These are phyloP conservation scores for Atractosteus spatula DNA, from an alignment of 2,113 vertebrate genomes.

Conservation along the genomic window DNA sequence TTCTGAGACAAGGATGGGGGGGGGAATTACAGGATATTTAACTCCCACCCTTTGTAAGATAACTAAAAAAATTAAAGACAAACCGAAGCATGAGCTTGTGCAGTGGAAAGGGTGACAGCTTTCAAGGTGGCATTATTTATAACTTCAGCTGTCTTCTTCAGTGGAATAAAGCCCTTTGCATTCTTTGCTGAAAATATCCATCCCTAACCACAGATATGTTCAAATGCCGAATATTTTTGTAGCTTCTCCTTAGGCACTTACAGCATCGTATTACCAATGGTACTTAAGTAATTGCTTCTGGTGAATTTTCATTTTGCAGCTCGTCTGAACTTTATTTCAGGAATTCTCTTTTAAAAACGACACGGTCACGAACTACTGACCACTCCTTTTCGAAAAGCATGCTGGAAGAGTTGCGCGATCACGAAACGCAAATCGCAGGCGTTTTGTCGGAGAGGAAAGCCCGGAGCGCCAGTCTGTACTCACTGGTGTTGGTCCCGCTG, in stretches of 20 bases:
- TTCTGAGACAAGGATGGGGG: too few relatives aligned
- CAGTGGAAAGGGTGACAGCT: constrained; percentile 41
- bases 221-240: constrained; percentile 53
- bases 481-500: constrained; percentile 77
- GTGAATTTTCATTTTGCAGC: too few relatives aligned
- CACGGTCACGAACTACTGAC: too few relatives aligned
- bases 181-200: constrained; percentile 73
- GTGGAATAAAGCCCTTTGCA: constrained; percentile 56
- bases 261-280: too few relatives aligned
- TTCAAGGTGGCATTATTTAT: constrained; percentile 72
- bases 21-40: too few relatives aligned
- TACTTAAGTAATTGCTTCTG: too few relatives aligned
- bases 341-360: too few relatives aligned
- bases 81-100: constrained; percentile 61
- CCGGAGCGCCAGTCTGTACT: constrained; percentile 53
- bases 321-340: too few relatives aligned
- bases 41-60: too few relatives aligned
- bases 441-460: neutral
- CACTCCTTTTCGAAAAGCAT: too few relatives aligned
- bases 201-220: constrained; percentile 66
- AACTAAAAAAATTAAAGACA: constrained; percentile 19
- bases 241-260: constrained; percentile 30
- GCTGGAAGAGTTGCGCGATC: too few relatives aligned
- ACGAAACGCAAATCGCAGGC: too few relatives aligned
- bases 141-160: constrained; percentile 75